Conservation (phyloP, 92 coral and sea anemone species). For the Porites cylindrica region DNA sequence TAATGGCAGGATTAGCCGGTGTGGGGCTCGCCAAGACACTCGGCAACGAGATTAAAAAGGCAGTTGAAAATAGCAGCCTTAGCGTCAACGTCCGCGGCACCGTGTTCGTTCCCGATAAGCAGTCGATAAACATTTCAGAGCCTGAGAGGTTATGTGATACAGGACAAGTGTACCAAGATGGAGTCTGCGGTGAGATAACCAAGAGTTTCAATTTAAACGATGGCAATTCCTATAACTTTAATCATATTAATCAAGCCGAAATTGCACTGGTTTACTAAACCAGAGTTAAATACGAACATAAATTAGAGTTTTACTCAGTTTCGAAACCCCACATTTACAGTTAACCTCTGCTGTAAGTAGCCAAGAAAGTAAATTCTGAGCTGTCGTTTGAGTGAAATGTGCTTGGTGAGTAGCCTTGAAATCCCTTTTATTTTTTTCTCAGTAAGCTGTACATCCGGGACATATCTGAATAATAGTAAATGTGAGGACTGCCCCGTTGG, state of each 20-base stretch:
- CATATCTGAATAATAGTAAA: no score
- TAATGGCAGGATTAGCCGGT: neutral
- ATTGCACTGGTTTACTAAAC: no score
- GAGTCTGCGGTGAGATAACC: neutral
- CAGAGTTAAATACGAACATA: no score
- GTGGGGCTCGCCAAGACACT: neutral
- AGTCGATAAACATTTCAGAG: constrained; percentile 26
- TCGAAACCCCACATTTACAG: no score
- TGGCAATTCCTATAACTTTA: no score
- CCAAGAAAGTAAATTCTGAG: no score
- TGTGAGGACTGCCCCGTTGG: constrained; percentile 60
- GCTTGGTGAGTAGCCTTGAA: no score
- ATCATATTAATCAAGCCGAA: no score
- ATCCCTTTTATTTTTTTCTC: neutral
- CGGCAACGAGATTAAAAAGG: neutral
- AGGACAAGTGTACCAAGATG: neutral
- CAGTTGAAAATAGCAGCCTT: constrained; percentile 44
- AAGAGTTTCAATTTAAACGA: neutral
- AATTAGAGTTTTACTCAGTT: no score
- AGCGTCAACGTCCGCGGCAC: constrained; percentile 27
- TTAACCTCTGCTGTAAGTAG: no score
- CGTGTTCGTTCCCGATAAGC: constrained; percentile 9
- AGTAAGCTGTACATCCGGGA: constrained; percentile 59
- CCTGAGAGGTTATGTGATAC: neutral
- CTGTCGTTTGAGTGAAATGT: no score